Evolutionary conservation across 1,140 invertebrate genomes (phyloP).

Genomic region (Bombyx mori): DNA sequence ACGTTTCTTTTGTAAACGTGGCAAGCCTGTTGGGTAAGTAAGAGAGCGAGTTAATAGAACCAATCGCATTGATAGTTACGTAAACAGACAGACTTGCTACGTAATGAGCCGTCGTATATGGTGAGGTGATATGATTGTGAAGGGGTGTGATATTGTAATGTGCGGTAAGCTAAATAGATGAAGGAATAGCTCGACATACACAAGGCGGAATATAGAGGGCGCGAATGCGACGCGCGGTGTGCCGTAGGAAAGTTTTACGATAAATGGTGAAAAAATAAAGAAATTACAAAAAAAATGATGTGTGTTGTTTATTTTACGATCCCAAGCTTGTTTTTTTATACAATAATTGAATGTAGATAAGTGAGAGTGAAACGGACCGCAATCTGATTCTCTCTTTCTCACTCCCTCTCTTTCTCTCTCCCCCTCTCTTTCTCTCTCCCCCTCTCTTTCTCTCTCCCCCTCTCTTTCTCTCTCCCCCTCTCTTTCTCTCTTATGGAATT

Average conservation of each 20-base stretch:
- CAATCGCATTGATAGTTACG: too few species aligned
- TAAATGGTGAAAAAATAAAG: constrained; percentile 71
- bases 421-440: too few species aligned
- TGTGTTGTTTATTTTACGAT: constrained; percentile 11
- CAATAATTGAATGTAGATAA: too few species aligned
- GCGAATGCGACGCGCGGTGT: constrained; percentile 63
- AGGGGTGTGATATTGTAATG: not conserved
- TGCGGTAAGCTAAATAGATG: not conserved
- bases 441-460: too few species aligned
- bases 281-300: constrained; percentile 56
- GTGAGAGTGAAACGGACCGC: too few species aligned
- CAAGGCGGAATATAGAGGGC: constrained; percentile 63
- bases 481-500: too few species aligned
- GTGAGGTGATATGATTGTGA: constrained; percentile 12
- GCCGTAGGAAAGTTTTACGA: constrained; percentile 68
- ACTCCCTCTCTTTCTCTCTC: too few species aligned
- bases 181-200: constrained; percentile 51
- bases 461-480: too few species aligned
- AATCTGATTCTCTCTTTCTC: too few species aligned
- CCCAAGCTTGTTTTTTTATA: too few species aligned
- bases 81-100: constrained; percentile 16
- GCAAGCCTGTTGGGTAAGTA: constrained; percentile 11
- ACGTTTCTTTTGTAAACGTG: constrained; percentile 18
- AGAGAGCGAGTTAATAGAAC: too few species aligned
- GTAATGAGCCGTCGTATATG: constrained; percentile 19